Conservation (phyloP, 2,797 vertebrate genomes). For the Gallinago solitaria region DNA sequence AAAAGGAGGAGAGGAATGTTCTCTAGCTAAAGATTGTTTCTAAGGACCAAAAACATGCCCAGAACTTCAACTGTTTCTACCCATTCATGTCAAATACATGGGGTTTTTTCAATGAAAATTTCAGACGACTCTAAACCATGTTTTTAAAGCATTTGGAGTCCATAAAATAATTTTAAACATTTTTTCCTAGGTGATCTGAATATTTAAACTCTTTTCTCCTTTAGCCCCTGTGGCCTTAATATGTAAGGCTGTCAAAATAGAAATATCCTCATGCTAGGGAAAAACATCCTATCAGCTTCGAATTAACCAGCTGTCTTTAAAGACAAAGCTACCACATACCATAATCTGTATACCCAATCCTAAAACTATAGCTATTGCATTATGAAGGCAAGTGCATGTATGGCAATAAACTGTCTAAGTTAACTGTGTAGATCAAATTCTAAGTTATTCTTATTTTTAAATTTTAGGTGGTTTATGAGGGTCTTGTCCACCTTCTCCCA, state of each 20-base stretch:
- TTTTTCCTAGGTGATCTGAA: neutral
- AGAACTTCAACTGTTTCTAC: neutral
- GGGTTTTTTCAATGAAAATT: neutral
- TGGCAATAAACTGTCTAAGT: neutral
- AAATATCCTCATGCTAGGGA: neutral
- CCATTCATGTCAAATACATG: neutral
- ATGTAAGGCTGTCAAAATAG: neutral
- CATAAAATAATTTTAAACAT: neutral
- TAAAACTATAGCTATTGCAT: neutral
- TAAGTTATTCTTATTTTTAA: neutral
- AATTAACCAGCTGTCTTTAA: neutral
- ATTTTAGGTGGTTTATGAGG: neutral
- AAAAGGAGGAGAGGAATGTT: neutral
- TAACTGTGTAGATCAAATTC: neutral
- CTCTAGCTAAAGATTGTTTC: neutral
- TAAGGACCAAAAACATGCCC: neutral
- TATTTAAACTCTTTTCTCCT: neutral
- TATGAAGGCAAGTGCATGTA: neutral
- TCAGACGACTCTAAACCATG: neutral
- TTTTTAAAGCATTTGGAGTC: neutral
- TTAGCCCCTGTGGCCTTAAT: neutral
- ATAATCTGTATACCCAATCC: neutral
- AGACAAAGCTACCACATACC: neutral
- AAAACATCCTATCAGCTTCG: neutral
- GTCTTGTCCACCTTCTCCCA: neutral